Evolutionary conservation across 2,113 vertebrate species (phyloP).

Genomic region (Nanorana parkeri): DNA sequence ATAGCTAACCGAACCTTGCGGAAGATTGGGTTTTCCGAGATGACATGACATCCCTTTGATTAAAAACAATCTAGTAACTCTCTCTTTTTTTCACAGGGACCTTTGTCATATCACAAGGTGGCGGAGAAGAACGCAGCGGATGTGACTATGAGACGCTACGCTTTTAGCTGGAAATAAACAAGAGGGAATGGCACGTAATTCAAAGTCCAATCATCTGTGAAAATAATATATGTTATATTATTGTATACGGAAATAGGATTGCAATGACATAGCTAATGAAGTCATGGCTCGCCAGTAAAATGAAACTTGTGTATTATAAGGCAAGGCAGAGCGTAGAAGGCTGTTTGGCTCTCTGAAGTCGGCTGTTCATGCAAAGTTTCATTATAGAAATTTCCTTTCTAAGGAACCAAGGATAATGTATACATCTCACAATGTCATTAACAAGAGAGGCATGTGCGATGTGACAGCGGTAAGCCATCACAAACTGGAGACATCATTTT

Average conservation of each 20-base stretch:
- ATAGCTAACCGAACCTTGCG: constrained; percentile 22
- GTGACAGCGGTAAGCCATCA: not conserved
- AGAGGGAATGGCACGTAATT: constrained; percentile 15
- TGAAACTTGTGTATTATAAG: constrained; percentile 9
- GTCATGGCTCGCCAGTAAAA: constrained; percentile 17
- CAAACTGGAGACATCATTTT: not conserved
- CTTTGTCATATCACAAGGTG: not conserved
- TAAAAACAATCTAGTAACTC: constrained; percentile 32
- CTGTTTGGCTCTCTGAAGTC: not conserved
- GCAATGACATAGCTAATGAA: constrained; percentile 43
- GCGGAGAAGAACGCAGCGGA: not conserved
- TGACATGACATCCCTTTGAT: constrained; percentile 47
- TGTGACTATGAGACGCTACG: not conserved
- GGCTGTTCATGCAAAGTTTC: constrained; percentile 14
- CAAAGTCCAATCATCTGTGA: constrained; percentile 32
- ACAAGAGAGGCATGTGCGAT: not conserved
- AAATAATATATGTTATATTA: constrained; percentile 42
- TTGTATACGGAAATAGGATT: constrained; percentile 39
- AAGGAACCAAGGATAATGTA: not conserved
- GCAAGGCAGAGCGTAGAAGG: not conserved
- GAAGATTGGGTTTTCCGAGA: constrained; percentile 30
- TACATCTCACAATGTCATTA: not conserved
- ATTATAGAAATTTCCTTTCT: constrained; percentile 11
- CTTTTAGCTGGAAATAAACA: constrained; percentile 30
- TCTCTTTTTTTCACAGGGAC: not conserved